These are phyloP conservation scores for Myripristis murdjan DNA, from an alignment of 2,797 vertebrate species.

Conservation along the genomic window DNA sequence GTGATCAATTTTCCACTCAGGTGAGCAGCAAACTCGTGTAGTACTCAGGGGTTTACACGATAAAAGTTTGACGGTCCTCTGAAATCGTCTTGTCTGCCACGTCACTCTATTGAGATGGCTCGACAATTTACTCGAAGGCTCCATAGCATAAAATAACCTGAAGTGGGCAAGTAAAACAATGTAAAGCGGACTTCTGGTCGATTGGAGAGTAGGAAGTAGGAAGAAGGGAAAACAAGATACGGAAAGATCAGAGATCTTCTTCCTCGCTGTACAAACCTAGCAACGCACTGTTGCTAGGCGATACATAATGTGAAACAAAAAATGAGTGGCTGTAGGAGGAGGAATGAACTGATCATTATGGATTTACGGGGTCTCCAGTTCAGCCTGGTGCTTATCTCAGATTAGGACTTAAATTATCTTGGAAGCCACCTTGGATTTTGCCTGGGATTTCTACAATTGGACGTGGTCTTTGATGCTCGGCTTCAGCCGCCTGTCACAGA, in stretches of 20 bases:
- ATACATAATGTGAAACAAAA: slow-evolving; percentile 58
- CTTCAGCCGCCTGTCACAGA: slow-evolving; percentile 10
- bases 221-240: slow-evolving; percentile 4
- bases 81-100: slow-evolving; percentile 48
- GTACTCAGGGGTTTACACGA: neutral
- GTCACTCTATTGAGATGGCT: slow-evolving; percentile 43
- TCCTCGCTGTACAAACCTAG: slow-evolving; percentile 56
- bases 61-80: slow-evolving; percentile 48
- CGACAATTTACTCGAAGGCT: neutral
- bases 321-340: neutral
- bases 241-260: slow-evolving; percentile 28
- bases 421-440: neutral
- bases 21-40: neutral
- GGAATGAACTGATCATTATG: neutral
- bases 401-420: neutral
- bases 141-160: neutral
- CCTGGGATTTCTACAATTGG: neutral
- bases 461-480: slow-evolving; percentile 34
- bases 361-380: neutral
- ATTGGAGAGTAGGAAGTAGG: neutral
- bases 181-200: neutral
- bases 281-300: slow-evolving; percentile 84
- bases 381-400: neutral
- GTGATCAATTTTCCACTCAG: neutral
- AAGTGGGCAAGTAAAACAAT: neutral